Evolutionary conservation across 2,113 vertebrate genomes (phyloP).

Genomic region (Pimephales promelas): DNA sequence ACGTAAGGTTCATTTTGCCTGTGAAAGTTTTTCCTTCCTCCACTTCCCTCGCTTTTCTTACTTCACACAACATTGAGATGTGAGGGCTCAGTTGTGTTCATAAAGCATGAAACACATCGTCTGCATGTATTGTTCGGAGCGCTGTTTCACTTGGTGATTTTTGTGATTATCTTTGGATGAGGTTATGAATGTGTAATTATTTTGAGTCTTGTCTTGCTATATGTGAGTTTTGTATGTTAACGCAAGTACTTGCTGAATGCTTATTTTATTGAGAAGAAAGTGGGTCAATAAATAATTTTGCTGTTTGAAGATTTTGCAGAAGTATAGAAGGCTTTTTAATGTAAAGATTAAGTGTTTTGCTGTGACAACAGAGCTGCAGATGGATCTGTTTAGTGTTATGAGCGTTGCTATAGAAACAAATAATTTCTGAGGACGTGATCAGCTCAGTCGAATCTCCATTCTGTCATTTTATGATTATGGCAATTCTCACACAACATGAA

Average conservation of each 20-base stretch:
- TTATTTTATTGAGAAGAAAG: neutral
- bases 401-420: slow-evolving; percentile 14
- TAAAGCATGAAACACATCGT: neutral
- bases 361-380: slow-evolving; percentile 2
- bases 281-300: neutral
- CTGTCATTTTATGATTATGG: neutral
- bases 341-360: neutral
- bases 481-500: neutral
- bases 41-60: slow-evolving; percentile 8
- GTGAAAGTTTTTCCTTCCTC: slow-evolving; percentile 50
- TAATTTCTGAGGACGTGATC: neutral
- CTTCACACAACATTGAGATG: neutral
- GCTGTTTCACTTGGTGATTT: neutral
- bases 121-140: neutral
- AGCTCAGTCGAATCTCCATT: neutral
- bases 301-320: neutral
- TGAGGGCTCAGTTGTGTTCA: neutral
- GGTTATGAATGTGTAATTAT: neutral
- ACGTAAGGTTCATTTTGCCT: slow-evolving; percentile 55
- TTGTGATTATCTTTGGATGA: neutral
- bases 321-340: neutral
- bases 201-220: neutral
- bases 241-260: neutral
- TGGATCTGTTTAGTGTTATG: slow-evolving; percentile 2
- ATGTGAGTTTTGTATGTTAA: neutral